These are phyloP conservation scores for Lasioglossum malachurum DNA, from an alignment of 2,888 invertebrate genomes.

Conservation along the genomic window DNA sequence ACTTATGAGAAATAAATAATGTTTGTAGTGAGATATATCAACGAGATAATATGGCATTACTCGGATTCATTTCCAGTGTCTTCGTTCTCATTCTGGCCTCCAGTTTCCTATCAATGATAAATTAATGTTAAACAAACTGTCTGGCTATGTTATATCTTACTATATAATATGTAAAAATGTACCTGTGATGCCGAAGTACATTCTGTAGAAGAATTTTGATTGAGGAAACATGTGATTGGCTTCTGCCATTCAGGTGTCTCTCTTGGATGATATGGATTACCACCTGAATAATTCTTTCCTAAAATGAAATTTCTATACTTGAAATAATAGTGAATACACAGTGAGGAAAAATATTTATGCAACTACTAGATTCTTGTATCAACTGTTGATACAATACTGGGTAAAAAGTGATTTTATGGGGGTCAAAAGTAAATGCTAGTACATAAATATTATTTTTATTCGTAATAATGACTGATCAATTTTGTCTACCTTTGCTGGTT, in stretches of 20 bases:
- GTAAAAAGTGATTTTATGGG: not conserved
- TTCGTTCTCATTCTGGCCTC: not conserved
- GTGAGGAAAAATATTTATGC: not conserved
- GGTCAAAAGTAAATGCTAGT: not conserved
- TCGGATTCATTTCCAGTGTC: slow-evolving; percentile 19
- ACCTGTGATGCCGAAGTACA: slow-evolving; percentile 33
- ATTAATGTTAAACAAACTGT: not conserved
- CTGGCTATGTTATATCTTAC: not conserved
- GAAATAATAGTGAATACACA: not conserved
- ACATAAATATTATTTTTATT: not conserved
- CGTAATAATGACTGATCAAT: not conserved
- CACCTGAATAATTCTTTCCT: slow-evolving; percentile 78
- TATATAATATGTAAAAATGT: not conserved
- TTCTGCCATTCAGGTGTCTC: slow-evolving; percentile 87
- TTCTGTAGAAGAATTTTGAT: slow-evolving; percentile 36
- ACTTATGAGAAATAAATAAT: slow-evolving; percentile 36
- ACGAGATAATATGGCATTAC: not conserved
- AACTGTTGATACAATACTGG: not conserved
- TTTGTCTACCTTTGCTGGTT: slow-evolving; percentile 51
- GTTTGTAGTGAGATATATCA: slow-evolving; percentile 7
- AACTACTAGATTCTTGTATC: not conserved
- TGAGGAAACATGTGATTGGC: slow-evolving; percentile 86
- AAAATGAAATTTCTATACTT: slow-evolving; percentile 21
- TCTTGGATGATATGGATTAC: slow-evolving; percentile 86
- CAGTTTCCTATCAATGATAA: slow-evolving; percentile 17